phyloP scores from a whole-genome alignment of 2,888 invertebrate genomes.

The Thymelicus acteon region DNA sequence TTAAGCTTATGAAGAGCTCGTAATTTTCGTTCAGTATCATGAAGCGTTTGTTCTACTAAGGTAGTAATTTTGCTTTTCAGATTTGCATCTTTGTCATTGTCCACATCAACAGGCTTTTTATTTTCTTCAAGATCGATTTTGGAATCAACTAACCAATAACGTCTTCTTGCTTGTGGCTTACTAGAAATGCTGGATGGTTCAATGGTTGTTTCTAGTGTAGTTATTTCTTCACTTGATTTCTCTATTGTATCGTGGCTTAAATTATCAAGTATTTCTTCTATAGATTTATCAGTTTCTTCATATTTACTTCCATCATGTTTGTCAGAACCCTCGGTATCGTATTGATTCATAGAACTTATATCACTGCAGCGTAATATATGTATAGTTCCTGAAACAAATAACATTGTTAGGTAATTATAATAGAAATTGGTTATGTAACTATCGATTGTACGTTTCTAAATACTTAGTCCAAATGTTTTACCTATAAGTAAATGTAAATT shows the following conservation, averaged over 20 bases:
- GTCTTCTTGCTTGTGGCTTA: conserved; percentile 38
- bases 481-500: too few species aligned
- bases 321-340: conserved; percentile 1
- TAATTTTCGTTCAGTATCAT: conserved; percentile 63
- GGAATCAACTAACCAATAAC: conserved; percentile 41
- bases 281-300: conserved; percentile 16
- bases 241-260: not conserved
- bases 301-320: not conserved
- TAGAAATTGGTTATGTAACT: too few species aligned
- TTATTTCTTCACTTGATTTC: conserved; percentile 24
- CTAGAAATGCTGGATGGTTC: not conserved
- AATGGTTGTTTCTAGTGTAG: conserved; percentile 5
- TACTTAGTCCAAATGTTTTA: too few species aligned
- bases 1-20: conserved; percentile 55
- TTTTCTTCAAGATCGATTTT: not conserved
- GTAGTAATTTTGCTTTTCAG: conserved; percentile 65
- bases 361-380: conserved; percentile 20
- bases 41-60: conserved; percentile 65
- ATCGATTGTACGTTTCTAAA: too few species aligned
- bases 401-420: not conserved
- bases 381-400: conserved; percentile 17
- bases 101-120: conserved; percentile 27
- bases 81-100: conserved; percentile 58
- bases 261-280: not conserved
- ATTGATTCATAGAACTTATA: conserved; percentile 14